Base-by-base conservation (phyloP, 2,888 invertebrate species). In the Choristoneura rosaceana region DNA sequence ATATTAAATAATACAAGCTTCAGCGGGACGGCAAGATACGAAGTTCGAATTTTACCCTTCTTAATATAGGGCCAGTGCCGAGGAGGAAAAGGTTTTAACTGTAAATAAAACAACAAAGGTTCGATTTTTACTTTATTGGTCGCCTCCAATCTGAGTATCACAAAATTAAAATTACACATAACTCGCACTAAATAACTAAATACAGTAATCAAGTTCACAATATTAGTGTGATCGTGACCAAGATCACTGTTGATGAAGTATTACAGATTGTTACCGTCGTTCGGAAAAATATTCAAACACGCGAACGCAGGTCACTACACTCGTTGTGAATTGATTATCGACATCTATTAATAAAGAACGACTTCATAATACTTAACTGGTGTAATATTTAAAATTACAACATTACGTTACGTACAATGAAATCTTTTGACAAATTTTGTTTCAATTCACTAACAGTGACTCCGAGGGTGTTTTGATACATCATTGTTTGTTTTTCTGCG, bases 191-290 rank as follows among this genome's bases (percentile, higher is more conserved):
- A 45, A 55, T 74, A 78, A 52, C 45, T 67, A 55, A 45, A 55
- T 74, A 78, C 90, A 92, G 89, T 82, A 77, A 93, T 92, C 89
- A 75, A 83, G 88, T 82, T 91, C 93, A 93, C 93, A 93, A 92
- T 85, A 69, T 61, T 10, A 41, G 50, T 5, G 71, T 61, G 71
- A 82, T 93, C 93, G 92, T 93, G 93, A 90, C 74, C 84, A 78
- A 78, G 83, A 92, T 93, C 77, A 85, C 87, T 93, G 89, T 38
- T 47, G 2, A 15, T 50, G 60, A 33, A 61, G 38, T 43, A 55
- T 10, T 50, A 58, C 15, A 38, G 47, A 61, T 41, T 76, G 38
- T 69, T 64, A 61, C 25, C 61, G 41, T 78, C 81, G 76, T 79
- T 79, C 77, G 76, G 81, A 83, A 73, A 66, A 63, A 33, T 63